Evolutionary conservation across 2,113 vertebrate species (phyloP).

Genomic region (Gavia stellata): DNA sequence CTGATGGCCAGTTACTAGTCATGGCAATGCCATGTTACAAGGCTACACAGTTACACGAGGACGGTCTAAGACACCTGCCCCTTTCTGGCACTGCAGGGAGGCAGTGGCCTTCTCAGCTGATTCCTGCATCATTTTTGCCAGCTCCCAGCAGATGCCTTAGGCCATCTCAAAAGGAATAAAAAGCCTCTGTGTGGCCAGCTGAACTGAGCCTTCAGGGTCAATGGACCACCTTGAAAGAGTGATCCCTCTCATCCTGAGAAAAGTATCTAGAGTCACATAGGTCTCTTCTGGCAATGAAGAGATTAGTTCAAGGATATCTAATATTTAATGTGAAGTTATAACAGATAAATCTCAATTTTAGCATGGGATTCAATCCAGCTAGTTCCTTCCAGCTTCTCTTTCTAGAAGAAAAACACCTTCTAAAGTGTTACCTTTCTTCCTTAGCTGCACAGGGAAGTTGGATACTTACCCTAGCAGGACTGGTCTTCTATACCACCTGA

Average conservation of each 20-base stretch:
- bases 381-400: background rate
- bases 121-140: background rate
- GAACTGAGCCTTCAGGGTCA: background rate
- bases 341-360: background rate
- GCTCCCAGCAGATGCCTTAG: fast-evolving
- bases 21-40: background rate
- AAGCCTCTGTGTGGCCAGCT: background rate
- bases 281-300: background rate
- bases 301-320: background rate
- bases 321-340: background rate
- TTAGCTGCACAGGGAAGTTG: background rate
- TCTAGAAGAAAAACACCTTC: background rate
- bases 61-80: too few species aligned
- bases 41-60: background rate
- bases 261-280: background rate
- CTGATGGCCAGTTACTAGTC: background rate
- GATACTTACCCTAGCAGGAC: background rate
- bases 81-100: background rate
- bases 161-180: background rate
- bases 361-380: background rate
- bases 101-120: background rate
- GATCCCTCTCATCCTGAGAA: background rate
- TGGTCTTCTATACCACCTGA: background rate
- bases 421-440: background rate
- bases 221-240: background rate